Percentiles rank a stretch among this genome's conserved stretches.
Evolutionary conservation across 2,888 invertebrate species (phyloP).

Genomic region (Branchipolynoe longqiensis): DNA sequence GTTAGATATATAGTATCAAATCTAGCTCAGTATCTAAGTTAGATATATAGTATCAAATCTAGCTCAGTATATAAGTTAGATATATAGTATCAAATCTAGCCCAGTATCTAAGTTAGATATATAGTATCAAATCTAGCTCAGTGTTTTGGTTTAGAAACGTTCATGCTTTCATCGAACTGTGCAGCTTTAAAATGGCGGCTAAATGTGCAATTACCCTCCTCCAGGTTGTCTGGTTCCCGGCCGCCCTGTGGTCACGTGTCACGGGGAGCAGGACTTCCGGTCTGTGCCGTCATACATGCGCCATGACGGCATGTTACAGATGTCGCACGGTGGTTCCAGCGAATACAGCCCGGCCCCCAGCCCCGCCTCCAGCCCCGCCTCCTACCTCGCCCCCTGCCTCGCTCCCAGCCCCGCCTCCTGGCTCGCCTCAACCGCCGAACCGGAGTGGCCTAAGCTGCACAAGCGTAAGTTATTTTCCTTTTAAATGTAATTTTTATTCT

Average conservation of each 20-base stretch:
- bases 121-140: no score
- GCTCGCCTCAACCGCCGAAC: neutral
- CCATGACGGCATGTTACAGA: constrained; percentile 8
- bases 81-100: no score
- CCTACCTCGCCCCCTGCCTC: neutral
- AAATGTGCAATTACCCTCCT: neutral
- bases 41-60: no score
- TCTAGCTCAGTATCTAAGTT: no score
- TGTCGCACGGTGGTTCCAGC: neutral
- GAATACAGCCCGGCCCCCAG: neutral
- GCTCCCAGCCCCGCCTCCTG: neutral
- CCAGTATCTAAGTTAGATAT: no score
- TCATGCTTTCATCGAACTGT: no score
- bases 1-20: no score
- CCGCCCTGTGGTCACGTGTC: neutral
- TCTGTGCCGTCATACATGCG: neutral
- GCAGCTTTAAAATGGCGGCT: no score
- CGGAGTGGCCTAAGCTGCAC: constrained; percentile 39
- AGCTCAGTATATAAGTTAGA: no score
- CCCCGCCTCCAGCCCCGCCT: constrained; percentile 3
- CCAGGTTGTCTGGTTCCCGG: neutral
- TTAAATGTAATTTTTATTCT: neutral
- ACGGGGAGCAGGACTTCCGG: neutral
- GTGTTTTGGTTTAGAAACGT: no score
- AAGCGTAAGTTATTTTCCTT: constrained; percentile 17